These are phyloP conservation scores for Chloropsis hardwickii DNA, from an alignment of 2,113 vertebrate genomes.

Conservation along the genomic window DNA sequence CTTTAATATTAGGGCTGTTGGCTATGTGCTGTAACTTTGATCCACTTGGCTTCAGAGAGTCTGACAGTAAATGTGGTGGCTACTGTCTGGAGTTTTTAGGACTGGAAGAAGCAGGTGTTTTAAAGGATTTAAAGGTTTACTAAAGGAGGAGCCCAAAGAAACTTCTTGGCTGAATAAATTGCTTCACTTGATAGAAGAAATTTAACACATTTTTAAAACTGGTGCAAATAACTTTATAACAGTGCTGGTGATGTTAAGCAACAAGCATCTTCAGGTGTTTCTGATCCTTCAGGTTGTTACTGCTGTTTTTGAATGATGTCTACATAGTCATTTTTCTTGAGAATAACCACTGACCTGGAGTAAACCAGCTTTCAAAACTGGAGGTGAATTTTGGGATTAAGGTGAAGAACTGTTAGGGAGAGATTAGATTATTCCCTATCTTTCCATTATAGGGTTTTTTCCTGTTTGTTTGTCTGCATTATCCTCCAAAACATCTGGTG, in stretches of 20 bases:
- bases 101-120: background rate
- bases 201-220: background rate
- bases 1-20: background rate
- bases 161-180: background rate
- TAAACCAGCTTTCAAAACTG: background rate
- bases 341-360: background rate
- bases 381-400: background rate
- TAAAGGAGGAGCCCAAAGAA: background rate
- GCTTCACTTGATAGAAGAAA: background rate
- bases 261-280: background rate
- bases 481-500: background rate
- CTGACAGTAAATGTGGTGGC: background rate
- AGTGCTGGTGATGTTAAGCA: background rate
- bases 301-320: background rate
- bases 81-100: background rate
- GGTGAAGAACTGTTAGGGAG: background rate
- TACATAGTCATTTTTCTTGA: background rate
- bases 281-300: background rate
- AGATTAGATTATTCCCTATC: background rate
- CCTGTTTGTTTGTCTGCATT: constrained; percentile 10
- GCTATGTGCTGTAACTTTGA: background rate
- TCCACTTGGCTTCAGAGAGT: background rate
- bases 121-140: background rate
- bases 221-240: background rate
- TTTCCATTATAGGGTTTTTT: background rate